Conservation (phyloP, 2,797 vertebrate species). For the Silurus aristotelis region DNA sequence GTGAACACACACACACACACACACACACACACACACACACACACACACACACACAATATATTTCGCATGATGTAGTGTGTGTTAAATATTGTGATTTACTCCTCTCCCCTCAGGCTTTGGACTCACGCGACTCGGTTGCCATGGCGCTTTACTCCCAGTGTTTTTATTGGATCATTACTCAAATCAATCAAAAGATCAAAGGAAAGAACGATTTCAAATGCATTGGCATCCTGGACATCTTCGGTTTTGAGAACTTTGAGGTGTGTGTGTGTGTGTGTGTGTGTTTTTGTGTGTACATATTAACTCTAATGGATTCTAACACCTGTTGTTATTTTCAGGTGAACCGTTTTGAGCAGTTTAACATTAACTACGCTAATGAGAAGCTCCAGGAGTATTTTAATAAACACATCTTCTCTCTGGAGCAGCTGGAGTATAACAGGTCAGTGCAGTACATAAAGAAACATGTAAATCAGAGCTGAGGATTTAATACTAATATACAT, state of each 20-base stretch:
- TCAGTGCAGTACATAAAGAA: slow-evolving; percentile 46
- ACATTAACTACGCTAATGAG: slow-evolving; percentile 91
- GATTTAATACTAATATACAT: not conserved
- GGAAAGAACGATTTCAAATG: slow-evolving; percentile 93
- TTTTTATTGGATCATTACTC: slow-evolving; percentile 90
- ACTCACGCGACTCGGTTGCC: slow-evolving; percentile 87
- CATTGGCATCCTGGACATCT: slow-evolving; percentile 92
- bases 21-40: not conserved
- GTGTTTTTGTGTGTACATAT: not conserved
- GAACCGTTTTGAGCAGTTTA: slow-evolving; percentile 92
- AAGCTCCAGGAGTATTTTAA: slow-evolving; percentile 94
- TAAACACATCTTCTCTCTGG: slow-evolving; percentile 92
- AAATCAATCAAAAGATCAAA: slow-evolving; percentile 87
- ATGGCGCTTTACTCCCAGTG: slow-evolving; percentile 92
- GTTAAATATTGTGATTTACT: not conserved
- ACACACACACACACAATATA: not conserved
- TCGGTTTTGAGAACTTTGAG: slow-evolving; percentile 93
- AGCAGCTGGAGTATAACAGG: slow-evolving; percentile 91
- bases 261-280: slow-evolving; percentile 62
- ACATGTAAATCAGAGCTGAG: not conserved
- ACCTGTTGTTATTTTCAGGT: slow-evolving; percentile 67
- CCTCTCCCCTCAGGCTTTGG: slow-evolving; percentile 76
- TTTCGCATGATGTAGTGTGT: not conserved
- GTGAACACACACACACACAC: slow-evolving; percentile 62
- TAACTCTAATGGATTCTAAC: not conserved